Evolutionary conservation across 2,113 vertebrate species (phyloP).

Genomic region (Ictidomys tridecemlineatus): DNA sequence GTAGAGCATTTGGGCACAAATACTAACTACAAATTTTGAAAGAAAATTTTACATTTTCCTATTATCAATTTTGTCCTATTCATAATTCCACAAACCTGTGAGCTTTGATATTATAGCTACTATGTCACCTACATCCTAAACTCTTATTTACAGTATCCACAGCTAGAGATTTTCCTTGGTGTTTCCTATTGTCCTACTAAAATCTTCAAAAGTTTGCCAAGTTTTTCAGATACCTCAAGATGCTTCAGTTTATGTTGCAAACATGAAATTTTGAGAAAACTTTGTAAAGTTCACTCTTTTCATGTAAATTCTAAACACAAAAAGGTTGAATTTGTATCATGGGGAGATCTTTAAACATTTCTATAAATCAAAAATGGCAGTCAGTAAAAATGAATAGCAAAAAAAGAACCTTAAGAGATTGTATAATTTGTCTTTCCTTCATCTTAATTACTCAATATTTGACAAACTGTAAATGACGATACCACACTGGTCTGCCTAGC

Average conservation of each 20-base stretch:
- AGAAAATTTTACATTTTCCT: background rate
- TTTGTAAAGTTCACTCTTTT: background rate
- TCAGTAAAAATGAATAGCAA: background rate
- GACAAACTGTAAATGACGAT: background rate
- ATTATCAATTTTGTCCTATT: background rate
- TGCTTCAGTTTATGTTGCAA: background rate
- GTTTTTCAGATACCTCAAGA: constrained; percentile 31
- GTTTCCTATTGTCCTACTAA: background rate
- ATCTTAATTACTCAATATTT: constrained; percentile 11
- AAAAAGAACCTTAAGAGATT: background rate
- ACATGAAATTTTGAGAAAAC: background rate
- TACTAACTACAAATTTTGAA: background rate
- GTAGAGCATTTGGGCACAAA: background rate
- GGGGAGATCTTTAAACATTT: background rate
- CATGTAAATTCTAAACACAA: background rate
- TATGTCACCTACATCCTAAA: background rate
- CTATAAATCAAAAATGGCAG: constrained; percentile 39
- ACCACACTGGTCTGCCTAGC: background rate
- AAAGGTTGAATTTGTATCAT: background rate
- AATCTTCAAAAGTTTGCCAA: background rate
- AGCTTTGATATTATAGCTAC: background rate
- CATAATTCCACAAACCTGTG: background rate
- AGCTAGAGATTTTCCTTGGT: background rate
- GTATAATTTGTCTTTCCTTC: background rate
- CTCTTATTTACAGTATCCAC: background rate